Evolutionary conservation across 2,797 vertebrate genomes (phyloP).

Genomic region (Myripristis murdjan): DNA sequence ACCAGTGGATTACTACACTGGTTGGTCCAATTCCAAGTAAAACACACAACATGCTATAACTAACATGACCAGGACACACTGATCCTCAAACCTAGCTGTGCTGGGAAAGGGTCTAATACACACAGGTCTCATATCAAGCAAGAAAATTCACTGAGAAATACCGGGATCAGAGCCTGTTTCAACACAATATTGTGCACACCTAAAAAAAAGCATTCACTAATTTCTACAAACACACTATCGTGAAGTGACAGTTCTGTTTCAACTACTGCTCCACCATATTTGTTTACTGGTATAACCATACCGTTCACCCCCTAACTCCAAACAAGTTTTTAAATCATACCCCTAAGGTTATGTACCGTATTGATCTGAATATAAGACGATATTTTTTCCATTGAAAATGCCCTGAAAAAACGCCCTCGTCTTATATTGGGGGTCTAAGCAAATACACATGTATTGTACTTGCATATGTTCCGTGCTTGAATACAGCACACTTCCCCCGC

Average conservation of each 20-base stretch:
- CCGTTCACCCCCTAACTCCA: not conserved
- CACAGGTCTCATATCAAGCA: not conserved
- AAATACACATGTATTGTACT: no score
- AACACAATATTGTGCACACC: not conserved
- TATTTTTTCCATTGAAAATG: no score
- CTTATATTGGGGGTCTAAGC: no score
- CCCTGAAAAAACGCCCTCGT: no score
- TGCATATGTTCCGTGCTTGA: no score
- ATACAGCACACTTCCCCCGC: no score
- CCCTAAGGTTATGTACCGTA: no score
- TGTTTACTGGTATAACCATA: not conserved
- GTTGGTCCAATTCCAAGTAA: constrained; percentile 45
- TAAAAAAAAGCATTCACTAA: constrained; percentile 2
- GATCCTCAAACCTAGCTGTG: not conserved
- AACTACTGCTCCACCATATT: not conserved
- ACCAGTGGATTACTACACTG: constrained; percentile 55
- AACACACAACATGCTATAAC: constrained; percentile 30
- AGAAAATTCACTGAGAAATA: not conserved
- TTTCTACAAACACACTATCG: constrained; percentile 7
- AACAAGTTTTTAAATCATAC: no score
- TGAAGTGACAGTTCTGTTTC: constrained; percentile 2
- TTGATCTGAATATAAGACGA: no score
- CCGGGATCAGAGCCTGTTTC: not conserved
- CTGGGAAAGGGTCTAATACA: not conserved
- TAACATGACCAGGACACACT: not conserved